Conservation (phyloP, 2,888 invertebrate genomes). For the Hemistola chrysoprasaria region DNA sequence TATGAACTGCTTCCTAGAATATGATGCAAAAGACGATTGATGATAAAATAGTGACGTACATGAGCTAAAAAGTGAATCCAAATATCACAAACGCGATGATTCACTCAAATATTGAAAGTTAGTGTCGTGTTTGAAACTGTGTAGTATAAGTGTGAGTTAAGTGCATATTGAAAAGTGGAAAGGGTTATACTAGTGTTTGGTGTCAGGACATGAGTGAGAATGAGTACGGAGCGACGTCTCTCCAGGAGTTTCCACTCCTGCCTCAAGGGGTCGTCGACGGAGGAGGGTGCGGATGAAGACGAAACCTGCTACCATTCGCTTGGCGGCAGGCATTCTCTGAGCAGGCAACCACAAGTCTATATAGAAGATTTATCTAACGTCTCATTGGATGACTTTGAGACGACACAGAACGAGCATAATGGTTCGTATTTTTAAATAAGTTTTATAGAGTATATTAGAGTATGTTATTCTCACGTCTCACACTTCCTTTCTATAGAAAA, state of each 20-base stretch:
- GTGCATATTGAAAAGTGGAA: constrained; percentile 34
- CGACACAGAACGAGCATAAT: constrained; percentile 66
- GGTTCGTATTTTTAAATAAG: constrained; percentile 50
- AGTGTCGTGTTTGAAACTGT: constrained; percentile 18
- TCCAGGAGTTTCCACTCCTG: constrained; percentile 87
- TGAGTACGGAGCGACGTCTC: constrained; percentile 82
- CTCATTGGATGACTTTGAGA: constrained; percentile 71
- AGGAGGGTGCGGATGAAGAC: constrained; percentile 75
- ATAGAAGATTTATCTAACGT: constrained; percentile 72
- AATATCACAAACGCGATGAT: constrained; percentile 21
- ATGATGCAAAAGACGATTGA: constrained; percentile 20
- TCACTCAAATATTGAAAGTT: constrained; percentile 13
- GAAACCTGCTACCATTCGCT: constrained; percentile 76
- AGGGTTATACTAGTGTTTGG: constrained; percentile 38
- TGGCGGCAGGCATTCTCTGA: constrained; percentile 69
- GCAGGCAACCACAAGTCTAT: constrained; percentile 68
- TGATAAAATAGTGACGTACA: constrained; percentile 31
- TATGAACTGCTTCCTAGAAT: constrained; percentile 4
- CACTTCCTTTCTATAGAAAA: no score
- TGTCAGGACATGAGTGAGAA: constrained; percentile 69
- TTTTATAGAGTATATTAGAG: no score
- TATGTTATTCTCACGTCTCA: no score
- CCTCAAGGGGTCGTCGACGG: constrained; percentile 83
- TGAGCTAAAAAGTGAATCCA: constrained; percentile 23
- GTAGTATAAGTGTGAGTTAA: constrained; percentile 17